Evolutionary conservation across 2,797 vertebrate genomes (phyloP).

Genomic region (Smutsia gigantea): DNA sequence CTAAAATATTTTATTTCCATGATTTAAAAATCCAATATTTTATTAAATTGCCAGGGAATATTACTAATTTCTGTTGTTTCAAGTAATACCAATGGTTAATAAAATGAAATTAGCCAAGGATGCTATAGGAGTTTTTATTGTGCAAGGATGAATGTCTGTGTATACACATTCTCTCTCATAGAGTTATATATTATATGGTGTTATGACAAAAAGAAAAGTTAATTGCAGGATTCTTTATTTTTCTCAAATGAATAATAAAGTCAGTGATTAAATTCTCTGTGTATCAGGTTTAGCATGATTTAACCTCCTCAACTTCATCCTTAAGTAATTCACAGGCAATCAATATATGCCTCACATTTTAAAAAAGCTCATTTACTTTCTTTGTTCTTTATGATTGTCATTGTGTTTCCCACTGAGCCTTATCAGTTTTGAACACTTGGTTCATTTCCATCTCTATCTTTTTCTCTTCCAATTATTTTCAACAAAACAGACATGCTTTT

Average conservation of each 20-base stretch:
- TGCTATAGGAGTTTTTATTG: not conserved
- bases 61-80: not conserved
- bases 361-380: slow-evolving; percentile 61
- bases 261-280: not conserved
- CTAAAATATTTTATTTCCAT: not conserved
- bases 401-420: slow-evolving; percentile 64
- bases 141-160: not conserved
- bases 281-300: slow-evolving; percentile 5
- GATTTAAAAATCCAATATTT: not conserved
- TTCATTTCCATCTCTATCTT: slow-evolving; percentile 34
- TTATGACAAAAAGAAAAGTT: not conserved
- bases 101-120: not conserved
- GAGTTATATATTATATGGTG: not conserved
- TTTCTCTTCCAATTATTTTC: slow-evolving; percentile 68
- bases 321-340: slow-evolving; percentile 32
- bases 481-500: slow-evolving; percentile 48
- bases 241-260: slow-evolving; percentile 55
- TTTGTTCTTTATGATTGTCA: slow-evolving; percentile 57
- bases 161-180: not conserved
- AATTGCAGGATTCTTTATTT: slow-evolving; percentile 1
- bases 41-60: not conserved
- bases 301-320: slow-evolving; percentile 43
- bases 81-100: not conserved
- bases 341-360: slow-evolving; percentile 57
- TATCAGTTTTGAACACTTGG: slow-evolving; percentile 66